phyloP scores from a whole-genome alignment of 23 tunicate genomes.

The Phallusia fumigata region DNA sequence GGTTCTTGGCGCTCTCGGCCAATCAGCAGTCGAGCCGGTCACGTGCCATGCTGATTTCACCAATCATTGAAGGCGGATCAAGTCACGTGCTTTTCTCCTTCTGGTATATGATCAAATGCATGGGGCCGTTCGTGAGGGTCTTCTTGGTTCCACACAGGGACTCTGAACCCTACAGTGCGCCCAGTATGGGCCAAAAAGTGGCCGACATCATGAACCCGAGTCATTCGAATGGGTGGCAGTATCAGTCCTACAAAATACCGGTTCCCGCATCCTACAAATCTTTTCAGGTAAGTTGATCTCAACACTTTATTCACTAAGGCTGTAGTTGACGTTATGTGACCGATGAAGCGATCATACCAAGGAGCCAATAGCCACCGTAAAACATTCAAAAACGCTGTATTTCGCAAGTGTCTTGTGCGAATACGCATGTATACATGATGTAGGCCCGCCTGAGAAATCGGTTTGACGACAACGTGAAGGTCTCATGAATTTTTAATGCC shows the following conservation, averaged over 20 bases:
- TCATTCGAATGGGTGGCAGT: conserved; percentile 14
- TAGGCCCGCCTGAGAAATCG: neutral
- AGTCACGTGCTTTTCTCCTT: conserved; percentile 31
- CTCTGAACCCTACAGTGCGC: neutral
- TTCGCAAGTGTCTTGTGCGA: no score
- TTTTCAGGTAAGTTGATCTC: conserved; percentile 42
- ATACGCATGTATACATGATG: no score
- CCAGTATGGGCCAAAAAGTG: neutral
- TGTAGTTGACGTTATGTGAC: no score
- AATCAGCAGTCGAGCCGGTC: neutral
- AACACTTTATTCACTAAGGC: no score
- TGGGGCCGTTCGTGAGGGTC: conserved; percentile 10
- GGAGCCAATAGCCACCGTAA: no score
- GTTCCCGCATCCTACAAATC: conserved; percentile 26
- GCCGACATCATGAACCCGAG: neutral
- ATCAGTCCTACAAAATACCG: conserved; percentile 8
- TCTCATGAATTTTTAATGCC: neutral
- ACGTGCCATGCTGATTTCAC: conserved; percentile 33
- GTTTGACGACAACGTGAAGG: neutral
- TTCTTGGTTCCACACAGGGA: conserved; percentile 10
- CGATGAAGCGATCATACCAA: no score
- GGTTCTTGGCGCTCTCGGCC: conserved; percentile 34
- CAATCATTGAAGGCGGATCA: conserved; percentile 39
- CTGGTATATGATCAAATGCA: conserved; percentile 35
- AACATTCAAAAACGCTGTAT: no score